Evolutionary conservation across 1,140 invertebrate species (phyloP).

Genomic region (Trachymyrmex cornetzi): DNA sequence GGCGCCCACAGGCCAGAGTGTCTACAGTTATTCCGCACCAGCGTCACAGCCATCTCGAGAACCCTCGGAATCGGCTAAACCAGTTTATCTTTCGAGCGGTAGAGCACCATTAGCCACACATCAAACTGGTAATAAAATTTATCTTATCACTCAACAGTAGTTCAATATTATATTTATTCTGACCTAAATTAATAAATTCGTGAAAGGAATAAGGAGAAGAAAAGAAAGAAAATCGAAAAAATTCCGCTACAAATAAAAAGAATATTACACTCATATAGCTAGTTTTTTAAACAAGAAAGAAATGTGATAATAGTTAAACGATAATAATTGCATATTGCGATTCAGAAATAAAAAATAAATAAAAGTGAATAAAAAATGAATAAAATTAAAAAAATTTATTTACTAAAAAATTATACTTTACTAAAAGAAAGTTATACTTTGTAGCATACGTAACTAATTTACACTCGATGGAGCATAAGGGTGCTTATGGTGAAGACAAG

Average conservation of each 20-base stretch:
- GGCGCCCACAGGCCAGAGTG: slow-evolving; percentile 78
- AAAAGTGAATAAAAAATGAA: neutral
- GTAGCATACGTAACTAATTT: slow-evolving; percentile 83
- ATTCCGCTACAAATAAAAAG: neutral
- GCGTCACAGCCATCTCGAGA: slow-evolving; percentile 82
- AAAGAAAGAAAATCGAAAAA: neutral
- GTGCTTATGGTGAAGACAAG: slow-evolving; percentile 84
- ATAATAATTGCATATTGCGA: neutral
- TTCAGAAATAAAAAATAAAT: neutral
- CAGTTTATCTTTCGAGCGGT: slow-evolving; percentile 81
- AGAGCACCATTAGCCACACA: slow-evolving; percentile 80
- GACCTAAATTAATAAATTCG: neutral
- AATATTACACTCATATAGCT: neutral
- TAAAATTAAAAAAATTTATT: neutral
- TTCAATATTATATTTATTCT: neutral
- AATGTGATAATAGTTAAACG: neutral
- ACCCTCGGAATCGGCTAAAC: slow-evolving; percentile 80
- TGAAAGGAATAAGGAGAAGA: neutral
- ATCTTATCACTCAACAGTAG: neutral
- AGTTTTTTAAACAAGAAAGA: neutral
- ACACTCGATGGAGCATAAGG: slow-evolving; percentile 82
- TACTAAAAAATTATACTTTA: neutral
- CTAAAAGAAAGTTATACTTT: slow-evolving; percentile 25
- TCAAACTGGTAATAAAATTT: slow-evolving; percentile 75
- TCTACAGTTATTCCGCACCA: slow-evolving; percentile 82